Evolutionary conservation across 2,113 vertebrate genomes (phyloP).

Genomic region (Gadus macrocephalus): DNA sequence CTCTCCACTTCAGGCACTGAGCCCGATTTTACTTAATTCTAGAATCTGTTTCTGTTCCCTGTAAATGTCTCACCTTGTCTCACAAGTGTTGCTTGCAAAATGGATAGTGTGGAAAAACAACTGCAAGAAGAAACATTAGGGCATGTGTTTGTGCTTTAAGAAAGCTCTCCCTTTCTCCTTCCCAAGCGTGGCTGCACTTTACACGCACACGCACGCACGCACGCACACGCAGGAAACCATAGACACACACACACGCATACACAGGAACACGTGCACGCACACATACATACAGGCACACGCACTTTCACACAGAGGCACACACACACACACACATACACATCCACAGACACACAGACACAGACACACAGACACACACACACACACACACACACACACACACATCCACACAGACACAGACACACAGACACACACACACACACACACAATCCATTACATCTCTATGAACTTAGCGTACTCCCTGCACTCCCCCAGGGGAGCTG

Average conservation of each 20-base stretch:
- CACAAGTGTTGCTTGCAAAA: not conserved
- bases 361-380: no score
- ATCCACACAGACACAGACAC: slow-evolving; percentile 31
- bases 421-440: slow-evolving; percentile 37
- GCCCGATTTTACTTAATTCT: not conserved
- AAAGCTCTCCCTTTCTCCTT: slow-evolving; percentile 7
- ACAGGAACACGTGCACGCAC: slow-evolving; percentile 1
- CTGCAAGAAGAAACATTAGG: not conserved
- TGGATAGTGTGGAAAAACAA: not conserved
- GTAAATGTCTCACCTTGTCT: not conserved
- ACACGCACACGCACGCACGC: slow-evolving; percentile 16
- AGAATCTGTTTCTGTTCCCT: not conserved
- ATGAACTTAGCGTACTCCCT: slow-evolving; percentile 35
- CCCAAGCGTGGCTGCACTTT: slow-evolving; percentile 37
- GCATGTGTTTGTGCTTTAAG: slow-evolving; percentile 8
- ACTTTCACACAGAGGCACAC: no score
- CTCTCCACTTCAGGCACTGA: not conserved
- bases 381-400: no score
- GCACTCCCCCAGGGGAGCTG: slow-evolving; percentile 34
- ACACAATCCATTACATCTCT: slow-evolving; percentile 36
- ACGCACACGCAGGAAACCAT: no score
- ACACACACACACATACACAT: no score
- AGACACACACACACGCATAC: slow-evolving; percentile 26
- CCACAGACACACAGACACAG: no score
- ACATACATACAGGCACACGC: no score